These are phyloP conservation scores for Meloe dianella DNA, from an alignment of 2,888 invertebrate genomes.

Conservation along the genomic window DNA sequence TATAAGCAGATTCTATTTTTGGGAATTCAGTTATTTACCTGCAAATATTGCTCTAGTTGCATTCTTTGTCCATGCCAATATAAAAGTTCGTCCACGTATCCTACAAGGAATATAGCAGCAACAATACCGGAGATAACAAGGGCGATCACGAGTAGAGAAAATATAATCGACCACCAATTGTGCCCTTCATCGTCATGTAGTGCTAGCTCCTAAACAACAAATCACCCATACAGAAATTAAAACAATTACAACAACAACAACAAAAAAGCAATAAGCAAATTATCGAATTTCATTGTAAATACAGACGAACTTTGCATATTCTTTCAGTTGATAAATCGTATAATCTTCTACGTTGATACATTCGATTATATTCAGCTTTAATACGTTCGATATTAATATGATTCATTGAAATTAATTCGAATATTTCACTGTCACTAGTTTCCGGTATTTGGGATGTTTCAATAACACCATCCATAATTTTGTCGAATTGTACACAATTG, in stretches of 20 bases:
- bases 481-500: not conserved
- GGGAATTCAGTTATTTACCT: conserved; percentile 58
- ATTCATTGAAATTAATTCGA: conserved; percentile 36
- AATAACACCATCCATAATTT: conserved; percentile 18
- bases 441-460: conserved; percentile 24
- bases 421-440: conserved; percentile 39
- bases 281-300: too few species aligned
- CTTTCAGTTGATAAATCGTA: conserved; percentile 43
- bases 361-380: conserved; percentile 17
- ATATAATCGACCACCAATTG: conserved; percentile 88
- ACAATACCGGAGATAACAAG: conserved; percentile 87
- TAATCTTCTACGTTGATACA: conserved; percentile 38
- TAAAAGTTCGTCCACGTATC: conserved; percentile 87
- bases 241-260: too few species aligned
- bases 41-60: conserved; percentile 84
- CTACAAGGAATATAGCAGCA: conserved; percentile 86
- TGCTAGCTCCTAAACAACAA: conserved; percentile 70
- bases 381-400: conserved; percentile 21
- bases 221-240: not conserved
- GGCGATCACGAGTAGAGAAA: conserved; percentile 85
- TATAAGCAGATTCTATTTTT: not conserved
- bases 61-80: conserved; percentile 89
- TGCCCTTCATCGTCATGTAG: conserved; percentile 80
- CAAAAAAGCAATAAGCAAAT: too few species aligned
- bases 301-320: conserved; percentile 35